Conservation (phyloP, 2,113 vertebrate genomes). For the Acrocephalus kingi region DNA sequence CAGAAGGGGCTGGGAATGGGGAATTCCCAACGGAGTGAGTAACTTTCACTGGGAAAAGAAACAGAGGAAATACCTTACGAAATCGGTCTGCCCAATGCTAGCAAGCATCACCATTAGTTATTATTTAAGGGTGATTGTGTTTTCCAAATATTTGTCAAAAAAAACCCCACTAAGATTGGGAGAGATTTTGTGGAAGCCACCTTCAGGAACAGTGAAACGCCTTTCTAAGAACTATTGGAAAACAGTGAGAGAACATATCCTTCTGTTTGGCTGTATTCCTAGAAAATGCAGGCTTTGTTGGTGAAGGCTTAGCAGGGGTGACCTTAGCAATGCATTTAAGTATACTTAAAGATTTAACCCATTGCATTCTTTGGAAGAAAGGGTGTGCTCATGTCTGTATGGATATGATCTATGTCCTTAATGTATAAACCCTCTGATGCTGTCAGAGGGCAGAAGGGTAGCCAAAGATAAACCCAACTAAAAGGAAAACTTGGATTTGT, state of each 20-base stretch:
- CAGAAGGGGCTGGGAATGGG: neutral
- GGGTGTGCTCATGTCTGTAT: rapidly evolving
- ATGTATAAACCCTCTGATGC: neutral
- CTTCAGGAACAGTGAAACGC: neutral
- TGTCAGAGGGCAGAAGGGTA: neutral
- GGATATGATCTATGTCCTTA: neutral
- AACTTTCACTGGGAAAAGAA: neutral
- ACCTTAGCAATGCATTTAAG: neutral
- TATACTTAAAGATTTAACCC: neutral
- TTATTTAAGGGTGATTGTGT: neutral
- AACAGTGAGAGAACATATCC: neutral
- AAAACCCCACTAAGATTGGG: neutral
- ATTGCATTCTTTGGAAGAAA: neutral
- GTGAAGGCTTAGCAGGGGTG: neutral
- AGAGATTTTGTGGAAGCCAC: neutral
- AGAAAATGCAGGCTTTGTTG: neutral
- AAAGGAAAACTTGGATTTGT: neutral
- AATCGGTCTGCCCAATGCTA: neutral
- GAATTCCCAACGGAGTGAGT: neutral
- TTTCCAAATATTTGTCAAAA: neutral
- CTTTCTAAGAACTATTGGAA: neutral
- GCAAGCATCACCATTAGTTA: neutral
- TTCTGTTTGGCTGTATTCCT: neutral
- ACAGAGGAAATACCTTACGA: neutral
- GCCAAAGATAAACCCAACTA: neutral